phyloP scores from a whole-genome alignment of 2,888 invertebrate genomes.

The Onthophagus sagittarius region DNA sequence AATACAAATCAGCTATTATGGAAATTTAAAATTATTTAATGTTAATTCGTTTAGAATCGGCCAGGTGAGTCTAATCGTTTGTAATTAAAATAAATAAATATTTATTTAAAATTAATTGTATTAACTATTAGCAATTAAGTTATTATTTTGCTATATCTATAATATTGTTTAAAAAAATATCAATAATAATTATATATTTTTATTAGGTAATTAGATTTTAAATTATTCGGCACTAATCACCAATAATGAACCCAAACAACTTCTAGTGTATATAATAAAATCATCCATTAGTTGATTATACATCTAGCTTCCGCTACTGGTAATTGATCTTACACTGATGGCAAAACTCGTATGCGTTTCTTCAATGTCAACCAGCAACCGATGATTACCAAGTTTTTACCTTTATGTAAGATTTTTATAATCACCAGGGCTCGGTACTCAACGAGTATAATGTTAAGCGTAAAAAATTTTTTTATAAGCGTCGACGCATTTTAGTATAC shows the following conservation, averaged over 20 bases:
- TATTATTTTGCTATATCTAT: not conserved
- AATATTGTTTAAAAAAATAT: too few species aligned
- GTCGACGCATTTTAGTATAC: not conserved
- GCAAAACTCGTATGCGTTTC: not conserved
- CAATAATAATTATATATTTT: not conserved
- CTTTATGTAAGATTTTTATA: not conserved
- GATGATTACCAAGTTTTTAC: not conserved
- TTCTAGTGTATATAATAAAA: not conserved
- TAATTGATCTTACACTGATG: not conserved
- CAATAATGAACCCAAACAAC: not conserved
- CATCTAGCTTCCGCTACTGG: not conserved
- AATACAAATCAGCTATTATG: too few species aligned
- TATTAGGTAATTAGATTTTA: not conserved
- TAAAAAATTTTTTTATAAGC: not conserved
- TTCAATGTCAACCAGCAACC: not conserved
- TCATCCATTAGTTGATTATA: not conserved
- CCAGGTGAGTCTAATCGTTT: not conserved
- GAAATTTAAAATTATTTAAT: not conserved
- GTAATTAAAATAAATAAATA: not conserved
- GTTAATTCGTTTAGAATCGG: not conserved
- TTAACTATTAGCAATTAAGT: not conserved
- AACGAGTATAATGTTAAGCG: not conserved
- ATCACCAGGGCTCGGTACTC: not conserved
- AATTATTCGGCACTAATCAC: not conserved
- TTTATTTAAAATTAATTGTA: too few species aligned